These are phyloP conservation scores for Lomographa bimaculata DNA, from an alignment of 2,888 invertebrate genomes.

Conservation along the genomic window DNA sequence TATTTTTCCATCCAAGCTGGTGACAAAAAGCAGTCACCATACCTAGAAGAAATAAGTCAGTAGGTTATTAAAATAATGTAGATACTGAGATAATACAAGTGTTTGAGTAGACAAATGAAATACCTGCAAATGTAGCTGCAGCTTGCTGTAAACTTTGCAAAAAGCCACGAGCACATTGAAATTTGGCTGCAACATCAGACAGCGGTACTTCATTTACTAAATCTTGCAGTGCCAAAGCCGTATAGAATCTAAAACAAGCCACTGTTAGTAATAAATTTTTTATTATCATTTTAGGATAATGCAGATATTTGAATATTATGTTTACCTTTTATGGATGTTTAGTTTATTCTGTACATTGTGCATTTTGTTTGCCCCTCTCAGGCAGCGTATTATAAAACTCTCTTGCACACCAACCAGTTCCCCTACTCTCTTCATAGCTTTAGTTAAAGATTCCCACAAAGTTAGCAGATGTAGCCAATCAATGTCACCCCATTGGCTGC, in stretches of 20 bases:
- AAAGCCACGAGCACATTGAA: conserved; percentile 93
- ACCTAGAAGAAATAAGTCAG: conserved; percentile 83
- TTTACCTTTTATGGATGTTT: conserved; percentile 86
- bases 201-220: conserved; percentile 95
- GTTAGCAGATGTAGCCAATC: conserved; percentile 92
- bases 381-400: conserved; percentile 90
- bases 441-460: conserved; percentile 91
- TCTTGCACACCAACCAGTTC: conserved; percentile 95
- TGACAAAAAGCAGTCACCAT: conserved; percentile 98
- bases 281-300: too few relatives aligned
- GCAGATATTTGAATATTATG: too few relatives aligned
- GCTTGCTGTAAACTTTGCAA: conserved; percentile 97
- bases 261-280: not conserved
- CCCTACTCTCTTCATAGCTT: conserved; percentile 93
- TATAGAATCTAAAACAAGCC: conserved; percentile 87
- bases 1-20: conserved; percentile 95
- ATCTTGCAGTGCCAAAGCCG: conserved; percentile 95
- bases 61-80: too few relatives aligned
- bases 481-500: conserved; percentile 89
- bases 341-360: conserved; percentile 81
- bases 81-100: not conserved
- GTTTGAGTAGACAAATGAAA: too few relatives aligned
- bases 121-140: conserved; percentile 97
- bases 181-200: conserved; percentile 91
- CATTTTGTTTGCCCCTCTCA: conserved; percentile 86